Evolutionary conservation across 2,888 invertebrate species (phyloP).

Genomic region (Synanthedon myopaeformis): DNA sequence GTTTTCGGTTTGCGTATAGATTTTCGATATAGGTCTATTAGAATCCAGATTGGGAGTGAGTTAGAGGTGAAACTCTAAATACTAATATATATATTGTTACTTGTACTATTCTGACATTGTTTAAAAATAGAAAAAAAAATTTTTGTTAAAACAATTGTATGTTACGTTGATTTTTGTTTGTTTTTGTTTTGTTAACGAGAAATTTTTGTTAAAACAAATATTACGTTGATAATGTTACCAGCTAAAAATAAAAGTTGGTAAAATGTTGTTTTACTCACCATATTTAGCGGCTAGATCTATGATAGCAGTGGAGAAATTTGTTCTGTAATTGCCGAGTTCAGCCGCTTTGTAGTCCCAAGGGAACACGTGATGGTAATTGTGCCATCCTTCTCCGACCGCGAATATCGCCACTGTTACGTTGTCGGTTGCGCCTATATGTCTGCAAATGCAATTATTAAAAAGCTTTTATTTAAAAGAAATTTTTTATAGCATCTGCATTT

Average conservation of each 20-base stretch:
- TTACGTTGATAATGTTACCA: not conserved
- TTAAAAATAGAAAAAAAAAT: too few species aligned
- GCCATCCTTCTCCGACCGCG: conserved; percentile 85
- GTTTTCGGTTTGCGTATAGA: too few species aligned
- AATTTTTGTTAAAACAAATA: not conserved
- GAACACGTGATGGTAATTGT: conserved; percentile 91
- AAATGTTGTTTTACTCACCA: conserved; percentile 52
- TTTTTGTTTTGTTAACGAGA: too few species aligned
- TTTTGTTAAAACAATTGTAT: too few species aligned
- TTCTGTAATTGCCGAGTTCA: conserved; percentile 76
- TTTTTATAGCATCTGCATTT: too few species aligned
- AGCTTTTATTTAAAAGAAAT: not conserved
- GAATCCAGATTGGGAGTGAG: too few species aligned
- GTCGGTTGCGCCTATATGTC: conserved; percentile 77
- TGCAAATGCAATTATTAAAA: conserved; percentile 24
- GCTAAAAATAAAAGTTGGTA: not conserved
- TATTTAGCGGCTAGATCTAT: conserved; percentile 77
- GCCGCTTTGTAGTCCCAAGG: conserved; percentile 86
- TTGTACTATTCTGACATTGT: too few species aligned
- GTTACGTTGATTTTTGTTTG: too few species aligned
- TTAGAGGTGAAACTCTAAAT: too few species aligned
- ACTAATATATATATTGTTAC: too few species aligned
- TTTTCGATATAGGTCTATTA: too few species aligned
- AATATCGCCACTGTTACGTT: conserved; percentile 74
- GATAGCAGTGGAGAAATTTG: conserved; percentile 73